Evolutionary conservation across 2,113 vertebrate genomes (phyloP).

Genomic region (Megaptera novaeangliae): DNA sequence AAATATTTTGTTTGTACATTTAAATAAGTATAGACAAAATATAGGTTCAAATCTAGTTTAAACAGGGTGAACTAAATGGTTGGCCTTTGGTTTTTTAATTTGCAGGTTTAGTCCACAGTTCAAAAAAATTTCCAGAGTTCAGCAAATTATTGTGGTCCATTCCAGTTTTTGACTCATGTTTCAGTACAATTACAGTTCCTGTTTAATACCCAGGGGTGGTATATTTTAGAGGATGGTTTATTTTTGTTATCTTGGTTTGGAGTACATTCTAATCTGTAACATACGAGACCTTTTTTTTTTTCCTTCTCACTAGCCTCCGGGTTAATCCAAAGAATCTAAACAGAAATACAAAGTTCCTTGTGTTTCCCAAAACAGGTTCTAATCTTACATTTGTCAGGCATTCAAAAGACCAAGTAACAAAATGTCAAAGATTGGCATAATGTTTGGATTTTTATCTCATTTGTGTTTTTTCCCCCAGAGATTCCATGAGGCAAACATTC

Average conservation of each 20-base stretch:
- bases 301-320: neutral
- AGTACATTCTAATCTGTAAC: neutral
- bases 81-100: neutral
- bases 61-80: neutral
- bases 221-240: neutral
- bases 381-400: neutral
- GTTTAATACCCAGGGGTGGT: neutral
- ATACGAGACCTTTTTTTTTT: neutral
- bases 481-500: neutral
- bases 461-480: neutral
- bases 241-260: constrained; percentile 43
- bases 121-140: constrained; percentile 16
- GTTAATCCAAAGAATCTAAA: constrained; percentile 20
- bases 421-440: neutral
- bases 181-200: constrained; percentile 8
- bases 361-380: constrained; percentile 32
- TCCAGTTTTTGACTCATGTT: constrained; percentile 29
- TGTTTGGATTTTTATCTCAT: neutral
- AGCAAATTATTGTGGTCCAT: constrained; percentile 33
- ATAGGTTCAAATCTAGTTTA: constrained; percentile 33
- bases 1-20: neutral
- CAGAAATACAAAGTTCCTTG: neutral
- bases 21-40: neutral
- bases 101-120: neutral
- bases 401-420: neutral